Evolutionary conservation across 2,888 invertebrate genomes (phyloP).

Genomic region (Petrolisthes cinctipes): DNA sequence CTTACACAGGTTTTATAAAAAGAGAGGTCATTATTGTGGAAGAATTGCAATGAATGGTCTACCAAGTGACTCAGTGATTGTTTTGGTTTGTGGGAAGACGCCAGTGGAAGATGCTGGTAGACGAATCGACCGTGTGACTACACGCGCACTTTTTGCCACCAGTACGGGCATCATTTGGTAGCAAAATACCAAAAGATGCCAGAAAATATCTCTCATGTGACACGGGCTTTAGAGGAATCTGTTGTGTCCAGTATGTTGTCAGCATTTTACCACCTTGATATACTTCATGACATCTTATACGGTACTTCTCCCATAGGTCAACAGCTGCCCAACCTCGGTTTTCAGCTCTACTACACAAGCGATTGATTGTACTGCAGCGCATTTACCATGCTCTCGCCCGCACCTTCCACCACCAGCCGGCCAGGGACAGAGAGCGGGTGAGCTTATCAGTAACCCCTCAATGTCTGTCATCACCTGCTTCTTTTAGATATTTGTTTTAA

Average conservation of each 20-base stretch:
- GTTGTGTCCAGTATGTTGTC: background rate
- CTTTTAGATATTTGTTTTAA: background rate
- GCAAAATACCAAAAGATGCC: too few relatives aligned
- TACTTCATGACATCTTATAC: too few relatives aligned
- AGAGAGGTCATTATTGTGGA: too few relatives aligned
- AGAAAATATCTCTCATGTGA: background rate
- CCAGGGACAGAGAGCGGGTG: slow-evolving; percentile 67
- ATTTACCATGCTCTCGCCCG: slow-evolving; percentile 74
- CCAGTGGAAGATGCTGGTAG: too few relatives aligned
- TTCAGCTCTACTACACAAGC: slow-evolving; percentile 73
- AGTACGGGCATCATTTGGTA: too few relatives aligned
- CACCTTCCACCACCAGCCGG: slow-evolving; percentile 74
- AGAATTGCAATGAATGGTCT: too few relatives aligned
- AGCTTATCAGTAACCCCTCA: background rate
- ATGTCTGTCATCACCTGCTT: background rate
- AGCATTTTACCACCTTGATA: background rate
- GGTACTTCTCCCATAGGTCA: slow-evolving; percentile 69
- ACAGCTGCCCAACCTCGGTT: slow-evolving; percentile 75
- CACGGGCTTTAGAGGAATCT: background rate
- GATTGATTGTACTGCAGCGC: slow-evolving; percentile 74
- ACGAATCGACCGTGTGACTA: too few relatives aligned
- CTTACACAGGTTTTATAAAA: too few relatives aligned
- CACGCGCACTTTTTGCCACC: too few relatives aligned
- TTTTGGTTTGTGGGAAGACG: too few relatives aligned
- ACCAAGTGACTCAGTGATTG: too few relatives aligned